phyloP scores from a whole-genome alignment of 2,888 invertebrate genomes.

The Flexamia atlantica region DNA sequence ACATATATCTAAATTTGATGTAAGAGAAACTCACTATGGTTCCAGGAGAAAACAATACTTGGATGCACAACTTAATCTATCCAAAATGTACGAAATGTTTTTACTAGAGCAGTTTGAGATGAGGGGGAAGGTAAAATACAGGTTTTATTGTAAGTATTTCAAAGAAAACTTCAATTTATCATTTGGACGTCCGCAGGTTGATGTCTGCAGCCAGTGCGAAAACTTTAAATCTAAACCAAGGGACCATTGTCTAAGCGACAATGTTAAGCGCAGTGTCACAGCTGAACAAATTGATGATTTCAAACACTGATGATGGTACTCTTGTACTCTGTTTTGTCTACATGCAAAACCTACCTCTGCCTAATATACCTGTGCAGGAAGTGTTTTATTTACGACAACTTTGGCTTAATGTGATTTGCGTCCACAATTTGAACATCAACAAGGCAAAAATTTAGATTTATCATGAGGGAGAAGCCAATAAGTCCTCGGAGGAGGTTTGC shows the following conservation, averaged over 20 bases:
- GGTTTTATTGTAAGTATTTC: slow-evolving; percentile 42
- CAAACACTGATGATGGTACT: neutral
- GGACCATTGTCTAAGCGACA: no score
- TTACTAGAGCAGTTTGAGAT: no score
- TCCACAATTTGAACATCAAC: neutral
- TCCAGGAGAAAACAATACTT: no score
- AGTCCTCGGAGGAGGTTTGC: slow-evolving; percentile 62
- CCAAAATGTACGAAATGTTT: no score
- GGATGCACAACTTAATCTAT: no score
- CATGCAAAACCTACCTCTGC: slow-evolving; percentile 24
- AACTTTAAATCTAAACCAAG: neutral
- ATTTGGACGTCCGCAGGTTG: slow-evolving; percentile 41
- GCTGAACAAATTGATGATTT: slow-evolving; percentile 5
- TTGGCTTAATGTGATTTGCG: neutral
- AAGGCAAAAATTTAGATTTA: slow-evolving; percentile 61
- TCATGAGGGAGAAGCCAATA: slow-evolving; percentile 65
- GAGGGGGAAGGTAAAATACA: slow-evolving; percentile 13
- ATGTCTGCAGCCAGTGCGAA: slow-evolving; percentile 40
- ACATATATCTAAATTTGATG: no score
- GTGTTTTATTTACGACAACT: slow-evolving; percentile 40
- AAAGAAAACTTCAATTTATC: slow-evolving; percentile 38
- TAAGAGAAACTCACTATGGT: no score
- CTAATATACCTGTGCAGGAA: slow-evolving; percentile 24
- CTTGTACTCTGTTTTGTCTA: slow-evolving; percentile 21
- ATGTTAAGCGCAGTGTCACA: neutral